A percentile compares a stretch with the other conserved stretches of the same genome.
Evolutionary conservation across 1,140 invertebrate species (phyloP).

Genomic region (Drosophila nasuta): DNA sequence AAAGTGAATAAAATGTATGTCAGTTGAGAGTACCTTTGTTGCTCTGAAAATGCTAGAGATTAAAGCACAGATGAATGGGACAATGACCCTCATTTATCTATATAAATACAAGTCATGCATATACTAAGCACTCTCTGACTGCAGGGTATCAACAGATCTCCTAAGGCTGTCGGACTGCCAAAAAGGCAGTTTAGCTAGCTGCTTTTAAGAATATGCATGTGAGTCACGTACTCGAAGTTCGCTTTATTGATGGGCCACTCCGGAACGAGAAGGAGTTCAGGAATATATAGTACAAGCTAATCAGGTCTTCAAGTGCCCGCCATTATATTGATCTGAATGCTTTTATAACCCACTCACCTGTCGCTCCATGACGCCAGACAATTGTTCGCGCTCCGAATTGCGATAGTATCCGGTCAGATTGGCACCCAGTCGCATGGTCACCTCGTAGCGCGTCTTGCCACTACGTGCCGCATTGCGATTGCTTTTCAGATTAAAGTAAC

Average conservation of each 20-base stretch:
- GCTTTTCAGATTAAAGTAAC: slow-evolving; percentile 44
- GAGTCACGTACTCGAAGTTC: slow-evolving; percentile 1
- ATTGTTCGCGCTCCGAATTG: slow-evolving; percentile 70
- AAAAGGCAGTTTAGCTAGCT: neutral
- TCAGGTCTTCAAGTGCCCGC: slow-evolving; percentile 22
- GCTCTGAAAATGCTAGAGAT: neutral
- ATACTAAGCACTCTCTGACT: no score
- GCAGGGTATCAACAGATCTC: no score
- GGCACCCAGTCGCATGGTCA: slow-evolving; percentile 80
- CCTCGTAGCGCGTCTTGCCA: slow-evolving; percentile 81
- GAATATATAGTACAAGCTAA: neutral
- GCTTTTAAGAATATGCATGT: neutral
- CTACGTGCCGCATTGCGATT: slow-evolving; percentile 67
- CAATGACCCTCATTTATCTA: no score
- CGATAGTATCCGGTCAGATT: slow-evolving; percentile 82
- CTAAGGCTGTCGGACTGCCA: no score
- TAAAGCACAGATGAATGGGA: neutral
- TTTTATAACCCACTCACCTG: slow-evolving; percentile 69
- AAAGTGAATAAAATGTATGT: slow-evolving; percentile 14
- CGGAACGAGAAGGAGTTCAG: neutral
- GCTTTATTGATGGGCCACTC: no score
- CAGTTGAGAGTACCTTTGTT: neutral
- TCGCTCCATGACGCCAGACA: slow-evolving; percentile 74
- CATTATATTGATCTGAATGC: slow-evolving; percentile 12
- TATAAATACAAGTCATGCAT: no score